Evolutionary conservation across 2,888 invertebrate genomes (phyloP), one percentile per base, ranked within the genome.

Genomic region (Alloplasta piceator): DNA sequence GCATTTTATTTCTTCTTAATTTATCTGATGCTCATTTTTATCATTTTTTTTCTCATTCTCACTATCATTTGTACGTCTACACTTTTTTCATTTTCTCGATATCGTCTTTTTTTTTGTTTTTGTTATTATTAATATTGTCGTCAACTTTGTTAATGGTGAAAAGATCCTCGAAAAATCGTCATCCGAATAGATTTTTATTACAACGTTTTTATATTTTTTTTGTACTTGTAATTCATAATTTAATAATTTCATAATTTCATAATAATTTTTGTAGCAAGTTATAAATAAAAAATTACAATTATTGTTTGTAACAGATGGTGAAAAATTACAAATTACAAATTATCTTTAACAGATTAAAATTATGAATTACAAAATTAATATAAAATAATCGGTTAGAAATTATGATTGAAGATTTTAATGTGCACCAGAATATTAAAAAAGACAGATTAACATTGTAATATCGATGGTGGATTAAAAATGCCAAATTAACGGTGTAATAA

Each of bases 1-100:
- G 26, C 26, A 26, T 26, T 26, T 26, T 26, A 26, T 26, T 26
- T 26, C 26, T 16, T 26, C 14, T 52, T 67, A 1, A 10, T 67
- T 39, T 26, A 84, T 64, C 1, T 3, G 26, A 26, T 26, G 26
- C 26, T 26, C 90, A 86, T 89, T 85, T 91, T 85, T 14, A 14
- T 52, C 52, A 52, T 52, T 52, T 38, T 36, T 58, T 58, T 58
- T 36, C 56, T 52, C 52, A 52, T 26, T 3, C 26, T 26, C 26
- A 26, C 26, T 26, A 26, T 26, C 26, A 26, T 52, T 14, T 52
- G 52, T 16, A 3, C 14, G 52, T 52, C 14, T 12, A 52, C 14
- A 52, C 14, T 52, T 52, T 52, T 12, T n/a, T 52, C 14, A 0
- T 52, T 52, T 50, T 1, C 10, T 48, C 14, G n/a, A n/a, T 12